Conservation (phyloP, 2,888 invertebrate species). For the Agriotes lineatus region DNA sequence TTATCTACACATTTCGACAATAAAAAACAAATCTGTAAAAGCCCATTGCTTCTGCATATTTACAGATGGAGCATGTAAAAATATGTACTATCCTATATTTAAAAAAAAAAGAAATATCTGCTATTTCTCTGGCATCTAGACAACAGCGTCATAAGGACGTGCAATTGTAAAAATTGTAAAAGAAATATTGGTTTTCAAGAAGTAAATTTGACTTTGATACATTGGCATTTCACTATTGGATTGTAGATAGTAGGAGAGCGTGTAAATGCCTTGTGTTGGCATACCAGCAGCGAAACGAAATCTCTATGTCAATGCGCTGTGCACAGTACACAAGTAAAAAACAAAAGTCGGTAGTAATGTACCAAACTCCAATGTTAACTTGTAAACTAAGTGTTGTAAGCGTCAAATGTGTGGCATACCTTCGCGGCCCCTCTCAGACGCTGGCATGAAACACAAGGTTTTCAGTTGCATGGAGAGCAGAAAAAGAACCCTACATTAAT, state of each 20-base stretch:
- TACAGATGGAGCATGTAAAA: no score
- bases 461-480: conserved; percentile 59
- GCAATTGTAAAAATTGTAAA: no score
- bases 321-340: conserved; percentile 43
- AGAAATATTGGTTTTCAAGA: no score
- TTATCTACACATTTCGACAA: no score
- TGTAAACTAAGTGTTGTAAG: conserved; percentile 55
- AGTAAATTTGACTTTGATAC: conserved; percentile 1
- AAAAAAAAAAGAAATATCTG: no score
- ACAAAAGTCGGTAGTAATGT: conserved; percentile 34
- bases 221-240: background rate
- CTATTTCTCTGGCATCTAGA: no score
- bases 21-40: no score
- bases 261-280: conserved; percentile 63
- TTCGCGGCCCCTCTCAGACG: conserved; percentile 74
- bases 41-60: no score
- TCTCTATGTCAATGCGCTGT: conserved; percentile 42
- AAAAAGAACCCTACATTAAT: conserved; percentile 38
- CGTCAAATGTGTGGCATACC: conserved; percentile 65
- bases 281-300: conserved; percentile 64
- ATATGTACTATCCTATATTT: no score
- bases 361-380: conserved; percentile 24
- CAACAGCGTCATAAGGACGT: no score
- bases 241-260: conserved; percentile 9
- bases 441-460: conserved; percentile 71